Evolutionary conservation across 92 coral and sea anemone genomes (phyloP).

Genomic region (Palythoa caribaeorum): DNA sequence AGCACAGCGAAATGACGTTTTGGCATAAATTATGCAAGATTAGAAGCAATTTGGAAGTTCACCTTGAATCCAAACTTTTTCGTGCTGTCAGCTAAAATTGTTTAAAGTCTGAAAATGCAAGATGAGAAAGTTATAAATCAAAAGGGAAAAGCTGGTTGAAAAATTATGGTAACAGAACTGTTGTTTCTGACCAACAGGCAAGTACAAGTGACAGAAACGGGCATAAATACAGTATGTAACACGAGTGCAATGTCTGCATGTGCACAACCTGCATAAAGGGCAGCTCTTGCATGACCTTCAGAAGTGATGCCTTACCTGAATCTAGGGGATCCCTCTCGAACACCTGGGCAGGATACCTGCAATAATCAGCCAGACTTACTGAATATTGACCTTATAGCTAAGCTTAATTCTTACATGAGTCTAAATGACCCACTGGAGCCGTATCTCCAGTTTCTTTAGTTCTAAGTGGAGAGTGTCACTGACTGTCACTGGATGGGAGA

Average conservation of each 20-base stretch:
- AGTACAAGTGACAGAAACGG: not conserved
- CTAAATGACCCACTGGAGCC: not conserved
- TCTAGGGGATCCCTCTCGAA: constrained; percentile 94
- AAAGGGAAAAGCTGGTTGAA: not conserved
- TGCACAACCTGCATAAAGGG: not conserved
- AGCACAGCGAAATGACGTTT: too few relatives aligned
- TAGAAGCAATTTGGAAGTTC: not conserved
- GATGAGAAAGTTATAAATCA: not conserved
- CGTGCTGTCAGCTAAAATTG: not conserved
- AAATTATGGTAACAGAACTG: constrained; percentile 8
- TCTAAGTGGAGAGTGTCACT: too few relatives aligned
- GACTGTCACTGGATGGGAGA: too few relatives aligned
- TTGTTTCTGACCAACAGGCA: constrained; percentile 30
- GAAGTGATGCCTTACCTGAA: constrained; percentile 81
- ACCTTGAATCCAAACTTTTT: not conserved
- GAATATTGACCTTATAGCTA: not conserved
- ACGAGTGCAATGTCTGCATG: constrained; percentile 47
- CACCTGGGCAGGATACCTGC: constrained; percentile 96
- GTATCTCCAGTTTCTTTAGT: not conserved
- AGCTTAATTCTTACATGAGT: not conserved
- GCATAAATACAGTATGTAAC: too few relatives aligned
- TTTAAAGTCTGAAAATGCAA: not conserved
- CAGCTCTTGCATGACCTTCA: not conserved
- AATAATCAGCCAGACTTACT: constrained; percentile 33
- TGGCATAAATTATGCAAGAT: not conserved